Base-by-base conservation (phyloP, 2,113 vertebrate genomes). In the Scomber japonicus region DNA sequence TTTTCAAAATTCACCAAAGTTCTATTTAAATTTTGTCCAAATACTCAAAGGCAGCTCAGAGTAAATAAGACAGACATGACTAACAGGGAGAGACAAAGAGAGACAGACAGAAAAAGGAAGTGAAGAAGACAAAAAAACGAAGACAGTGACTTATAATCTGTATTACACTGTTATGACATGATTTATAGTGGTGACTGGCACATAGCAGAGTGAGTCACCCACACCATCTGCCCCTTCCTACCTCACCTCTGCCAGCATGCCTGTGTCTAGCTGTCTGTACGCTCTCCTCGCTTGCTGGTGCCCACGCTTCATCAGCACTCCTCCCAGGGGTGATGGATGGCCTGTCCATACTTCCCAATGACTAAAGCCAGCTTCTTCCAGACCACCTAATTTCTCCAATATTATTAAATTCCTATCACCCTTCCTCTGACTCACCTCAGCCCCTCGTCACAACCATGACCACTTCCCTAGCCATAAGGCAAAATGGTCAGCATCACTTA, bases 181-280 rank as follows among this genome's bases (percentile, higher is more conserved):
- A 90, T 89, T 93, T 86, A 89, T 88, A 81, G 87, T 69, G 81
- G 78, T 89, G 88, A 89, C 92, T 93, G 90, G 89, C 82, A 89
- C 81, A 89, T 79, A 82, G 78, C 81, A 60, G 83, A 80, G 80
- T 94, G 94, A 95, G 89, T 95, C 93, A 94, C 87, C 83, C 78
- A 78, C 78, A 88, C 90, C 94, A 94, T 94, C 93, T 94, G 93
- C 91, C 92, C 89, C 89, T 88, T 83, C 72, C 79, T 86, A 70
- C 86, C 86, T 92, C 91, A 93, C 90, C 91, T 91, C 87, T 91
- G 90, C 92, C 91, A 93, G 91, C 84, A 88, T 71, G 85, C 72
- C 70, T 83, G 86, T 84, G 78, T 83, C 89, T 91, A 76, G 85
- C 82, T 85, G 80, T 82, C 90, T 90, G 75, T 78, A 83, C 44